Base-by-base conservation (phyloP, 2,888 invertebrate species). In the Salticus scenicus region DNA sequence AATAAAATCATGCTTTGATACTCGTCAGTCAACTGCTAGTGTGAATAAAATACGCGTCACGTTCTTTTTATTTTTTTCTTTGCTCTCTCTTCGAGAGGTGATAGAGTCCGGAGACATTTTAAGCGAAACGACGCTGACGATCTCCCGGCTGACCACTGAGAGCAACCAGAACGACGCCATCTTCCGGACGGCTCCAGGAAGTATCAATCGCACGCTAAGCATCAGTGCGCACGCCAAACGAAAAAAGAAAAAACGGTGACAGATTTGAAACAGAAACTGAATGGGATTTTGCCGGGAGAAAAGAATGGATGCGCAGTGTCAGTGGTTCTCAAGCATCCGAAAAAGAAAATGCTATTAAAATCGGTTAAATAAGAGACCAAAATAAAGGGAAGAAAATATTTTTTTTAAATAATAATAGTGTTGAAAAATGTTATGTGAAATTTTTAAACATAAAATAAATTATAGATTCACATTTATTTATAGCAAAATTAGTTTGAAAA, bases 111-210 rank as follows among this genome's bases (percentile, higher is more conserved):
- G 33, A 67, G 33, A 67, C 10, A 20, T 27, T 33, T 20, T 2
- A 10, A 33, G 20, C 0, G 20, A 12, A 33, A 17, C 67, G 67
- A 31, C 33, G 67, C 33, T 31, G 66, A 30, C n/a, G 28, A 17
- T 33, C 33, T 33, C 67, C 33, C 67, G 31, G 33, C 67, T 33
- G 67, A 31, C 24, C 33, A 31, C 67, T n/a, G 67, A 31, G n/a
- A 30, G 10, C 12, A 28, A 4, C 4, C 5, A 4, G 37, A 20
- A 37, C 20, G 67, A 67, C 67, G 67, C 67, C 67, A 67, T 67
- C 67, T 67, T 67, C 33, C 67, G 67, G 67, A 37, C 33, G 33
- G 31, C 67, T 33, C 67, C 67, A 33, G 67, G 67, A 67, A 67
- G 67, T 67, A 67, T 67, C 37, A 67, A 8, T 10, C 67, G 24